Conservation (phyloP, 2,888 invertebrate species). For the Timandra comae region DNA sequence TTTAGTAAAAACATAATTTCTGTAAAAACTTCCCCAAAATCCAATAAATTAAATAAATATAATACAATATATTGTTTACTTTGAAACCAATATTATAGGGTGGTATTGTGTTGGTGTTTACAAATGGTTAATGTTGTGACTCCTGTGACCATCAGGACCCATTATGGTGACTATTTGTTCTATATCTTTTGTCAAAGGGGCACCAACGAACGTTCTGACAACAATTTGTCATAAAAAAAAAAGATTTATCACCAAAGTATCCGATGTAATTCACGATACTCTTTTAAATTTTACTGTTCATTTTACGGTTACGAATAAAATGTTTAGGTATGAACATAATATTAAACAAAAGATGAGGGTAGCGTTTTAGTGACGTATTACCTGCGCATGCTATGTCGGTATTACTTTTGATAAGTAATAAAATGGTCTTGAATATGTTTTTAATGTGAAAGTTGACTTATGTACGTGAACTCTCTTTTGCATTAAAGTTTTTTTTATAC, state of each 20-base stretch:
- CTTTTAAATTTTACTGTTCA: conserved; percentile 67
- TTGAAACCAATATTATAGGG: conserved; percentile 50
- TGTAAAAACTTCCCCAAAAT: conserved; percentile 27
- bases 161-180: conserved; percentile 71
- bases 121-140: conserved; percentile 52
- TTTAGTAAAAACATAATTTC: conserved; percentile 6
- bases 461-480: too few relatives aligned
- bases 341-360: conserved; percentile 56
- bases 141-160: conserved; percentile 57
- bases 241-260: conserved; percentile 63
- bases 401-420: conserved; percentile 35
- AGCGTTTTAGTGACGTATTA: conserved; percentile 51
- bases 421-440: conserved; percentile 12
- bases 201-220: conserved; percentile 53
- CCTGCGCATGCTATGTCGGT: conserved; percentile 34
- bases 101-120: conserved; percentile 62
- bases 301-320: conserved; percentile 71
- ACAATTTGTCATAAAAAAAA: conserved; percentile 77
- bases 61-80: conserved; percentile 59
- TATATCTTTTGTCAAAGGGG: conserved; percentile 53
- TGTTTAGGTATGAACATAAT: conserved; percentile 53
- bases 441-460: not conserved
- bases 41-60: conserved; percentile 55
- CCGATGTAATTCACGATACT: conserved; percentile 53
- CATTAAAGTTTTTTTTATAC: too few relatives aligned